Conservation (phyloP, 2,113 vertebrate species). For the Nannobrachium achirus region DNA sequence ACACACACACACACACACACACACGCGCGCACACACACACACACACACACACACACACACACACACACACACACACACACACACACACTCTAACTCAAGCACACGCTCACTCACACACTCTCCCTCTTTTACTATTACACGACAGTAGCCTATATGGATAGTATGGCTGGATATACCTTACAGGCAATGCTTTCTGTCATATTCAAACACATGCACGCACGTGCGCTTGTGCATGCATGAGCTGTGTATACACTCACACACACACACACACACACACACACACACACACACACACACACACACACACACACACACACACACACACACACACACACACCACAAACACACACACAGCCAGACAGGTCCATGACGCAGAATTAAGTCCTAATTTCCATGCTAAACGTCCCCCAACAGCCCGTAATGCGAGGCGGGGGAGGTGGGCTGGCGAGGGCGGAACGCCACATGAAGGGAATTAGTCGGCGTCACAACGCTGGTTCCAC, state of each 20-base stretch:
- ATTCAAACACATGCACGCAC: no score
- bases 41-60: conserved; percentile 2
- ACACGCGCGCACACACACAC: conserved; percentile 7
- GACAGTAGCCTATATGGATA: no score
- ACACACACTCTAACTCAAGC: background rate
- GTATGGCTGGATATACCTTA: no score
- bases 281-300: conserved; percentile 12
- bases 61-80: background rate
- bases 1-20: conserved; percentile 4
- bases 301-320: conserved; percentile 19
- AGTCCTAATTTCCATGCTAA: conserved; percentile 65
- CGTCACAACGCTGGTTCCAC: conserved; percentile 63
- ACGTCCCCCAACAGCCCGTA: conserved; percentile 57
- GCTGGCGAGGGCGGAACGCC: conserved; percentile 33
- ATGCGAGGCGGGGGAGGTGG: conserved; percentile 55
- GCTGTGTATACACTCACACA: conserved; percentile 23
- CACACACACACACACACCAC: conserved; percentile 8
- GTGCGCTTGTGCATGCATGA: no score
- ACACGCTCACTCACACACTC: conserved; percentile 2
- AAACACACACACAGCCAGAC: conserved; percentile 12
- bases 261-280: conserved; percentile 8
- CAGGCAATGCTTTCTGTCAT: no score
- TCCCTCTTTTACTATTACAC: no score
- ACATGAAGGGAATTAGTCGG: conserved; percentile 68
- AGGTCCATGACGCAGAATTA: conserved; percentile 57